Evolutionary conservation across 2,113 vertebrate species (phyloP).

Genomic region (Columba livia): DNA sequence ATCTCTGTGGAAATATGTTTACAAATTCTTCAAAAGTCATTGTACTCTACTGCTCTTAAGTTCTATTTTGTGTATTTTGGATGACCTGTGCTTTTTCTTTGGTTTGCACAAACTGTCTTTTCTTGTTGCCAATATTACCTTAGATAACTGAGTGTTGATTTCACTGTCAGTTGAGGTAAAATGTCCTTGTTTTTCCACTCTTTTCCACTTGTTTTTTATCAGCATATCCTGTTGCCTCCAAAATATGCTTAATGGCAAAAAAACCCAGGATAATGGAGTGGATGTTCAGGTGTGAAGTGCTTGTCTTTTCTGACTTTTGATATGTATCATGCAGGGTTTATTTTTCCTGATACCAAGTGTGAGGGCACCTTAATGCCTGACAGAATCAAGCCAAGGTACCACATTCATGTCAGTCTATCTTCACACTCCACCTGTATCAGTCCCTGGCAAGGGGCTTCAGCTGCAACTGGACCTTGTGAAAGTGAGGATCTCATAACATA

Average conservation of each 20-base stretch:
- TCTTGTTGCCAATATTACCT: background rate
- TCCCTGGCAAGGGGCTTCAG: background rate
- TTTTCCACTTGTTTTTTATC: background rate
- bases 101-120: background rate
- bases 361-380: background rate
- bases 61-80: background rate
- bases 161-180: background rate
- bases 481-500: background rate
- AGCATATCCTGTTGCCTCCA: background rate
- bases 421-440: background rate
- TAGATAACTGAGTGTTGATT: background rate
- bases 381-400: background rate
- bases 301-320: background rate
- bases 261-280: background rate
- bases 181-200: background rate
- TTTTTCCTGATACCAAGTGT: background rate
- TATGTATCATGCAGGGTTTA: rapidly evolving
- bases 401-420: background rate
- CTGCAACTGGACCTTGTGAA: background rate
- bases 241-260: background rate
- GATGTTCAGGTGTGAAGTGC: background rate
- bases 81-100: background rate
- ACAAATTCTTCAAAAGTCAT: background rate
- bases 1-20: background rate
- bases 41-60: background rate